Percentiles rank a stretch among this genome's conserved stretches.
Evolutionary conservation across 2,113 vertebrate genomes (phyloP).

Genomic region (Fregata magnificens): DNA sequence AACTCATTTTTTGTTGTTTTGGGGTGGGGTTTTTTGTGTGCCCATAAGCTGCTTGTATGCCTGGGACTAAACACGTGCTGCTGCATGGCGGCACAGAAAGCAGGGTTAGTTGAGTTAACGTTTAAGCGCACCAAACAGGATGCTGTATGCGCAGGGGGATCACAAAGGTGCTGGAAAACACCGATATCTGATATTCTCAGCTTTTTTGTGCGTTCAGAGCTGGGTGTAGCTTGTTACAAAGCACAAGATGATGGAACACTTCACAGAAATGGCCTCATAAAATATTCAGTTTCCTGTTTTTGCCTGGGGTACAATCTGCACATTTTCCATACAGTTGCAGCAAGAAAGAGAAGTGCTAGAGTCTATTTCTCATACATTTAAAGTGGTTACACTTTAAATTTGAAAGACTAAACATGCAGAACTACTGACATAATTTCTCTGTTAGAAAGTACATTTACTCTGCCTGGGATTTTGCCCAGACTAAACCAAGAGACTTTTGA

Average conservation of each 20-base stretch:
- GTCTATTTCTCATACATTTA: neutral
- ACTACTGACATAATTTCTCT: neutral
- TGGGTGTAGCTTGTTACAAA: neutral
- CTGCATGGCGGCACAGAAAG: neutral
- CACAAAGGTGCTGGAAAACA: neutral
- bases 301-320: neutral
- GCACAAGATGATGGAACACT: neutral
- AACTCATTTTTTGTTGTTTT: neutral
- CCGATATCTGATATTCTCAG: neutral
- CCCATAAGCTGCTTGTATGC: neutral
- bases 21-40: neutral
- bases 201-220: neutral
- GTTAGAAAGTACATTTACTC: neutral
- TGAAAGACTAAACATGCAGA: neutral
- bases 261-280: neutral
- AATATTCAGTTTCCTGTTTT: neutral
- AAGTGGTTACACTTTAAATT: neutral
- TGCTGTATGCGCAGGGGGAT: neutral
- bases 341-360: neutral
- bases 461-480: neutral
- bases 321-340: neutral
- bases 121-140: neutral
- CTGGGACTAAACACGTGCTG: neutral
- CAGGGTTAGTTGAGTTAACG: accelerated
- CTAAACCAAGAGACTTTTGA: neutral